Evolutionary conservation across 1,140 invertebrate genomes (phyloP).

Genomic region (Charaxes varanes): DNA sequence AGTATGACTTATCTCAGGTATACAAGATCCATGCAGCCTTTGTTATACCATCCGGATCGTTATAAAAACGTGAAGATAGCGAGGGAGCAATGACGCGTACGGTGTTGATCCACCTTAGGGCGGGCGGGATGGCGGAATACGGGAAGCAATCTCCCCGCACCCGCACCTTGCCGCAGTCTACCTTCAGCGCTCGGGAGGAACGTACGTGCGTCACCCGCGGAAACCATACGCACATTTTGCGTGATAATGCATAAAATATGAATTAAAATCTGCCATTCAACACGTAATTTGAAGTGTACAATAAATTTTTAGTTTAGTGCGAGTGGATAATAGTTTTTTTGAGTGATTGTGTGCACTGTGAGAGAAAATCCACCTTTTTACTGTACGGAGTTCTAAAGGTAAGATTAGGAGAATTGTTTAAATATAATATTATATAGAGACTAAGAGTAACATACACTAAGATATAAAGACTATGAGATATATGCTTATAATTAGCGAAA

Average conservation of each 20-base stretch:
- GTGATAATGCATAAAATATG: conserved; percentile 19
- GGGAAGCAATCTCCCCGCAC: conserved; percentile 11
- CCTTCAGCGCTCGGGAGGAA: conserved; percentile 8
- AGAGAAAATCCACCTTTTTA: conserved; percentile 1
- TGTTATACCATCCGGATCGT: conserved; percentile 18
- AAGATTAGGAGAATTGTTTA: conserved; percentile 2
- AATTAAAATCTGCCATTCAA: conserved; percentile 21
- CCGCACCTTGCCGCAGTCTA: conserved; percentile 34
- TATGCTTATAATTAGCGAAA: too few species aligned
- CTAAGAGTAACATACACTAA: too few species aligned
- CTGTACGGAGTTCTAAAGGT: conserved; percentile 2
- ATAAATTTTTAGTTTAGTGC: conserved; percentile 7
- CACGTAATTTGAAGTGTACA: conserved; percentile 7
- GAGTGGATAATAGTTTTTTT: conserved; percentile 4
- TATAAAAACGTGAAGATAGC: conserved; percentile 24
- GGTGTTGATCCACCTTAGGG: conserved; percentile 24
- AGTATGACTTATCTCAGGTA: too few species aligned
- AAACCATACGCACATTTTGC: conserved; percentile 3
- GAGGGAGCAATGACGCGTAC: conserved; percentile 21
- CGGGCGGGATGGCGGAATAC: conserved; percentile 19
- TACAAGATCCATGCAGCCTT: too few species aligned
- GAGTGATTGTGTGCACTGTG: conserved; percentile 13
- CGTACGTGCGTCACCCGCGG: conserved; percentile 8
- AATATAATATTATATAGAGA: not conserved
- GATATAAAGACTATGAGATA: too few species aligned